phyloP scores from a whole-genome alignment of 2,113 vertebrate genomes.

The Acanthisitta chloris region DNA sequence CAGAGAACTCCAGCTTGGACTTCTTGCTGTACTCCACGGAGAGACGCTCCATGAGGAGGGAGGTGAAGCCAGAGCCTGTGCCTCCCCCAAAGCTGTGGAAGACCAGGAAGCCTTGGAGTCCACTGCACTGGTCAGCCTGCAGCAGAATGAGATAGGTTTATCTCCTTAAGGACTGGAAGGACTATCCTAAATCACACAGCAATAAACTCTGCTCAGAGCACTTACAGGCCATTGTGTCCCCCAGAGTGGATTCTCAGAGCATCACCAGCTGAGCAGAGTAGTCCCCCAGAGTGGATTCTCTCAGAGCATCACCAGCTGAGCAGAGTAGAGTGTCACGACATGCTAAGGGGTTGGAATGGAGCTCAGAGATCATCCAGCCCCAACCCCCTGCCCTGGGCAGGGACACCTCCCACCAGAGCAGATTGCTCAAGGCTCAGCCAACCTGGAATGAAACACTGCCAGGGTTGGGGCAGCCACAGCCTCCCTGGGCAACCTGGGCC shows the following conservation, averaged over 20 bases:
- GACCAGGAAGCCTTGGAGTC: slow-evolving; percentile 68
- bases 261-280: no score
- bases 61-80: slow-evolving; percentile 67
- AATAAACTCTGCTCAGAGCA: neutral
- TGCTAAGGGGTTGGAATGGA: no score
- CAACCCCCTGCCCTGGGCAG: no score
- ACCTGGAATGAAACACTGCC: no score
- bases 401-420: no score
- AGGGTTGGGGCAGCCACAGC: no score
- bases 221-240: no score
- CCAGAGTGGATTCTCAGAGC: neutral
- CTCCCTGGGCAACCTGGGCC: no score
- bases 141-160: neutral
- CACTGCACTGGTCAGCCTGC: slow-evolving; percentile 69
- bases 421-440: no score
- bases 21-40: slow-evolving; percentile 77
- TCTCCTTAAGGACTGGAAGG: neutral
- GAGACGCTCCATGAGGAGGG: slow-evolving; percentile 60
- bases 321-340: no score
- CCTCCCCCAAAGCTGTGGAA: slow-evolving; percentile 71
- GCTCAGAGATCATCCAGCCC: no score
- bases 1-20: slow-evolving; percentile 82
- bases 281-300: neutral
- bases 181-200: neutral
- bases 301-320: rapidly evolving